Base-by-base conservation (phyloP, 2,113 vertebrate species). In the Paradoxurus hermaphroditus region DNA sequence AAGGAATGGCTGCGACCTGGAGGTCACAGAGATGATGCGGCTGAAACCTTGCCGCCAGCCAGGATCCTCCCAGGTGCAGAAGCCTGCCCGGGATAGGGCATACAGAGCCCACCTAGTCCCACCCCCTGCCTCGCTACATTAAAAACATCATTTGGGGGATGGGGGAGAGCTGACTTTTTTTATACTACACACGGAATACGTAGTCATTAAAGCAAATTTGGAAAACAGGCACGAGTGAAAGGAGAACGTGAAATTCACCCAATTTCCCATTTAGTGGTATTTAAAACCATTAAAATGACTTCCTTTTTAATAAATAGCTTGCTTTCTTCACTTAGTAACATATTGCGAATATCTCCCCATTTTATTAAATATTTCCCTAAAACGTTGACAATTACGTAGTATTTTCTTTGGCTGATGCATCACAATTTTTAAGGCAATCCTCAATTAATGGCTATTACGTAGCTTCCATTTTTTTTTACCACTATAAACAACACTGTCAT, bases 161-260 rank as follows among this genome's bases (percentile, higher is more conserved):
- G 19, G 8, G 51, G 13, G 68, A 21, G 21, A 12, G 7, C 59
- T 23, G 70, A 6, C 5, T 5, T 34, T 70, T 72, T 41, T 29
- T 63, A 73, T 3, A 36, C 46, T 36, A 34, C 31, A 79, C 67
- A 73, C 65, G 9, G 0, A 0, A 56, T 39, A 39, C 5, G 21
- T 7, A 81, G 4, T 53, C 65, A 65, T 36, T 18, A 46, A 65
- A 93, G 75, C 11, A 62, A 89, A 84, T 41, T 39, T 23, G 51
- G 81, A 49, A 94, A 95, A 91, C 16, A 49, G 31, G n/a, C 59
- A 70, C 3, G 90, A 83, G 67, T 2, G 18, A 53, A 96, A 95
- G 67, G 83, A 73, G 19, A 75, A 75, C 81, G n/a, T 63, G 36
- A 65, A 96, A 92, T 95, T 18, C 51, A 44, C 49, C 16, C 3